phyloP scores from a whole-genome alignment of 2,888 invertebrate species.

The Harpalus rubripes region DNA sequence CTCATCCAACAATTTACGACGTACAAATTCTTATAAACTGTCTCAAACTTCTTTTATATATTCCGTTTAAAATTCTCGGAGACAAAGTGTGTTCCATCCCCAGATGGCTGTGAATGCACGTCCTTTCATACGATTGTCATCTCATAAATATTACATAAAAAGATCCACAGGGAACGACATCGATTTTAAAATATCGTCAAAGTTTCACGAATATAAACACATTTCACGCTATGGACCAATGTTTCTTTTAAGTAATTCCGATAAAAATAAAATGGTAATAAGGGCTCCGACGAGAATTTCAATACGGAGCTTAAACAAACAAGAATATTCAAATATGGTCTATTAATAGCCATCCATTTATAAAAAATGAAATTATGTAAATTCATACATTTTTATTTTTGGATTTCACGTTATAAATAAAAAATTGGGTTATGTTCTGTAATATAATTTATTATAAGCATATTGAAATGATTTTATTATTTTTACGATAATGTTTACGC shows the following conservation, averaged over 20 bases:
- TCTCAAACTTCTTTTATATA: conserved; percentile 45
- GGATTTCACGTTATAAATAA: too few species aligned
- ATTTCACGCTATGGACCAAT: neutral
- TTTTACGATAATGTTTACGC: too few species aligned
- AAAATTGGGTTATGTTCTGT: too few species aligned
- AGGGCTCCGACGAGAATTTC: neutral
- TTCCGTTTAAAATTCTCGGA: conserved; percentile 46
- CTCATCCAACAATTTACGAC: conserved; percentile 36
- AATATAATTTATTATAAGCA: too few species aligned
- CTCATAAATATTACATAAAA: conserved; percentile 56
- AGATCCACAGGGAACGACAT: conserved; percentile 31
- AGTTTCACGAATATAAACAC: conserved; percentile 25
- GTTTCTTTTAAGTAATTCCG: neutral
- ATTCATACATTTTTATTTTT: neutral
- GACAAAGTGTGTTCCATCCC: conserved; percentile 40
- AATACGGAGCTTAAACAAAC: neutral
- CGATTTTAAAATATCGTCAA: conserved; percentile 41
- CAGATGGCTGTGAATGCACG: neutral
- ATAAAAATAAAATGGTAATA: conserved; percentile 3
- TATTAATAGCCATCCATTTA: neutral
- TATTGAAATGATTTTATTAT: too few species aligned
- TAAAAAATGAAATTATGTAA: neutral
- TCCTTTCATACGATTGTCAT: conserved; percentile 43
- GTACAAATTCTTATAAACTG: conserved; percentile 44
- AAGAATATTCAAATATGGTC: neutral